Evolutionary conservation across 2,797 vertebrate genomes (phyloP).

Genomic region (Pitangus sulphuratus): DNA sequence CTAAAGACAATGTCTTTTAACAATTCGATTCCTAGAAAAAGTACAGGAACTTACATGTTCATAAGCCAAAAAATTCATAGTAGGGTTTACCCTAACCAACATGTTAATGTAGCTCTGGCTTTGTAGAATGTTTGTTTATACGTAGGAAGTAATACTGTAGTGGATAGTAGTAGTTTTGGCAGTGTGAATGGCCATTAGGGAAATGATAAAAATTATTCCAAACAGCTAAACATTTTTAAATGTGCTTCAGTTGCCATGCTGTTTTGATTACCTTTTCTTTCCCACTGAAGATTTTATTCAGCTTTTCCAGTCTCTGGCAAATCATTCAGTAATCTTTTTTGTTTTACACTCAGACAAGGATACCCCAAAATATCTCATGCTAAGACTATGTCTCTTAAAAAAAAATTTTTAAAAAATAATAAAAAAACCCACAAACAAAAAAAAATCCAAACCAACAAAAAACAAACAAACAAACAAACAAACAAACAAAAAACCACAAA

Average conservation of each 20-base stretch:
- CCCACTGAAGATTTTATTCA: background rate
- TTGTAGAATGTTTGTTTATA: background rate
- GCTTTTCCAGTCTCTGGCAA: background rate
- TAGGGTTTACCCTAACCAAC: background rate
- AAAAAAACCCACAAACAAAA: background rate
- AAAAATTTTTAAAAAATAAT: background rate
- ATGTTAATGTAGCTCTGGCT: background rate
- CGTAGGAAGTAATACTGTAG: background rate
- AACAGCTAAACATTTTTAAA: slow-evolving; percentile 14
- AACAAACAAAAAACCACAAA: too few species aligned
- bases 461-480: background rate
- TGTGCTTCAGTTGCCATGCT: background rate
- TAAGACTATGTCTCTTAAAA: background rate
- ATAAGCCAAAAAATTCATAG: background rate
- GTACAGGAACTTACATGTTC: background rate
- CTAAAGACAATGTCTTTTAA: background rate
- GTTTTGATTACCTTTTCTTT: background rate
- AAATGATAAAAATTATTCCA: background rate
- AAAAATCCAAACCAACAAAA: background rate
- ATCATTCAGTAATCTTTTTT: background rate
- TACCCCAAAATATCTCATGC: background rate
- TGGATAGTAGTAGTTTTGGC: background rate
- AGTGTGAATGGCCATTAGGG: background rate
- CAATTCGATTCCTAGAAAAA: background rate
- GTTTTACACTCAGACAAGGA: background rate